Base-by-base conservation (phyloP, 2,113 vertebrate species). In the Panthera tigris region DNA sequence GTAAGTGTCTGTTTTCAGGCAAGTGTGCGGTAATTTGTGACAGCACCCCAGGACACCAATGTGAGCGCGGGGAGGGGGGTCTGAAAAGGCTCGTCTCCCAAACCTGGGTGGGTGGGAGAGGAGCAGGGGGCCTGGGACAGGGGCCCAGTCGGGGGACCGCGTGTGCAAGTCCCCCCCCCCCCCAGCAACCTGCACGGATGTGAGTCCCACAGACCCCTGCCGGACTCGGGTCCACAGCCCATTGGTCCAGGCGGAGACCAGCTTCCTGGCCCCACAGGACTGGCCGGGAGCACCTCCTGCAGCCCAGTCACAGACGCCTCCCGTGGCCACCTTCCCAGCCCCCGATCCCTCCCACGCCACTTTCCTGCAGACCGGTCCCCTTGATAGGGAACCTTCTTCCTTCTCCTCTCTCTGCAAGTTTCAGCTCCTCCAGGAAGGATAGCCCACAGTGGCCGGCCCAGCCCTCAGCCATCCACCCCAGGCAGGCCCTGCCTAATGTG, bases 401-500 rank as follows among this genome's bases (percentile, higher is more conserved):
- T 11, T 39, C 41, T 12, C 33, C 68, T 52, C 3, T 52, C n/a
- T 63, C 12, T 45, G 52, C 31, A 11, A 33, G 33, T 48, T 91
- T 55, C 25, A 33, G 11, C 39, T 57, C 11, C n/a, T 52, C 23
- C 6, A 79, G 18, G 31, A 52, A 45, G 41, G 61, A 69, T 21
- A 1, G 1, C 12, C 8, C 63, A n/a, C n/a, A 1, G 0, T 19
- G 4, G 18, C 33, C 12, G 14, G 18, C 9, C 55, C n/a, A 19
- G 57, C 33, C 55, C 78, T 36, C 16, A 29, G 21, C 66, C 52
- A 19, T 33, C 16, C 11, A 5, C 25, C 66, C 15, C 31, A 48
- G 19, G 41, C 25, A 65, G 57, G 81, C 81, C 57, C 27, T 65
- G 10, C 57, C 81, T 65, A 2, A 9, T 5, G 6, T 1, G 11